Percentiles rank a stretch among this genome's conserved stretches.
These are phyloP conservation scores for Drosophila pectinifera DNA, from an alignment of 1,140 invertebrate species.

Conservation along the genomic window DNA sequence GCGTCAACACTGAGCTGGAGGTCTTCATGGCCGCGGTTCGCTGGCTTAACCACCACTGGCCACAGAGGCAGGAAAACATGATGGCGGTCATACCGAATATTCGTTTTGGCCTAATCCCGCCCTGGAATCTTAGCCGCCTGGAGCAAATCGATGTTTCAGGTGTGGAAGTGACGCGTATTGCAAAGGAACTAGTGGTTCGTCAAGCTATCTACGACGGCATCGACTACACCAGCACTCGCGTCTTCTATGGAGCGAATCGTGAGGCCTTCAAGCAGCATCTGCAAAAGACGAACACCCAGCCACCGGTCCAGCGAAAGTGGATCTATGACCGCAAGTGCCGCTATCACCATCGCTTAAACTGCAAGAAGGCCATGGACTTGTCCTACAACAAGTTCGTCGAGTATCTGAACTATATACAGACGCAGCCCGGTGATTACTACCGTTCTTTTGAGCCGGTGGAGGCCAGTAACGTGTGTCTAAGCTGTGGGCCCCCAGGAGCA, in stretches of 20 bases:
- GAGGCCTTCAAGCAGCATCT: conserved; percentile 49
- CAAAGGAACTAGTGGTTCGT: conserved; percentile 20
- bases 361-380: conserved; percentile 33
- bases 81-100: conserved; percentile 14
- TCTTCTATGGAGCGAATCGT: conserved; percentile 50
- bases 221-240: conserved; percentile 53
- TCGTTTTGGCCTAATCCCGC: conserved; percentile 56
- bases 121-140: conserved; percentile 51
- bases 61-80: conserved; percentile 28
- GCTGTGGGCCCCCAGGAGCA: conserved; percentile 8
- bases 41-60: conserved; percentile 58
- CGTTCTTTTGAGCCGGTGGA: conserved; percentile 31
- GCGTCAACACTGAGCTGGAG: conserved; percentile 61
- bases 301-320: conserved; percentile 50
- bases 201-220: conserved; percentile 58
- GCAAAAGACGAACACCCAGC: conserved; percentile 2
- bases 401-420: conserved; percentile 49
- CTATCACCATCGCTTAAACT: conserved; percentile 60
- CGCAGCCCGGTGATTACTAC: conserved; percentile 48
- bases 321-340: conserved; percentile 57
- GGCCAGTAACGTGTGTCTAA: conserved; percentile 21
- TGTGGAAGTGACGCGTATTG: conserved; percentile 28
- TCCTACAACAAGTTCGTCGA: conserved; percentile 41
- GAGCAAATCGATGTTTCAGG: conserved; percentile 14
- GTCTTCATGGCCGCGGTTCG: conserved; percentile 62